These are phyloP conservation scores for Parapsyche elsis DNA, from an alignment of 1,140 invertebrate species.

Conservation along the genomic window DNA sequence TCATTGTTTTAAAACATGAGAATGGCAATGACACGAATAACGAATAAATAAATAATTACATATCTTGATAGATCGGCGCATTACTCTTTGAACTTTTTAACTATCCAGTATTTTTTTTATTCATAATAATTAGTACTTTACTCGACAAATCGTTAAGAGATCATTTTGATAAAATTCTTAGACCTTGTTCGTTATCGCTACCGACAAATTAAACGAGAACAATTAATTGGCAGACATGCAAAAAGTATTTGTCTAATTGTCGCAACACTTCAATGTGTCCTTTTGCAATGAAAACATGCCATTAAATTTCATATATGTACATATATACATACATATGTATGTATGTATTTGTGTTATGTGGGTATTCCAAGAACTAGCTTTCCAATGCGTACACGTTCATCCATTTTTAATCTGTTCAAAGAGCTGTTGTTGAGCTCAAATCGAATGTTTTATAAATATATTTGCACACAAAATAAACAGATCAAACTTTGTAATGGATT, in stretches of 20 bases:
- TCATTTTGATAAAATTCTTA: neutral
- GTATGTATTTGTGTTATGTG: neutral
- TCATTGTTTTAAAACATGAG: slow-evolving; percentile 14
- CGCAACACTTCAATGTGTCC: too few relatives aligned
- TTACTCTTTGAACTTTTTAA: neutral
- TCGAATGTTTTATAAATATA: too few relatives aligned
- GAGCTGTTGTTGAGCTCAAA: too few relatives aligned
- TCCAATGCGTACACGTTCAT: too few relatives aligned
- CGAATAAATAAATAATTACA: neutral
- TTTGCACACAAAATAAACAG: too few relatives aligned
- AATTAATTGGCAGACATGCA: neutral
- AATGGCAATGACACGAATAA: slow-evolving; percentile 27
- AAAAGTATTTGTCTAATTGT: neutral
- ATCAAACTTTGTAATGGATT: neutral
- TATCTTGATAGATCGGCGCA: neutral
- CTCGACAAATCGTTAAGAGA: neutral
- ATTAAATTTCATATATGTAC: neutral
- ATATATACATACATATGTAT: neutral
- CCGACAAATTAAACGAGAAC: neutral
- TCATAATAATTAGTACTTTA: neutral
- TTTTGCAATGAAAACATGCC: too few relatives aligned
- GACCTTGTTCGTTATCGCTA: neutral
- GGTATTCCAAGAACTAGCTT: too few relatives aligned
- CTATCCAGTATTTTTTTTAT: neutral
- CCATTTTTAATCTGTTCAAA: too few relatives aligned